These are phyloP conservation scores for Lota lota DNA, from an alignment of 2,113 vertebrate genomes.

Conservation along the genomic window DNA sequence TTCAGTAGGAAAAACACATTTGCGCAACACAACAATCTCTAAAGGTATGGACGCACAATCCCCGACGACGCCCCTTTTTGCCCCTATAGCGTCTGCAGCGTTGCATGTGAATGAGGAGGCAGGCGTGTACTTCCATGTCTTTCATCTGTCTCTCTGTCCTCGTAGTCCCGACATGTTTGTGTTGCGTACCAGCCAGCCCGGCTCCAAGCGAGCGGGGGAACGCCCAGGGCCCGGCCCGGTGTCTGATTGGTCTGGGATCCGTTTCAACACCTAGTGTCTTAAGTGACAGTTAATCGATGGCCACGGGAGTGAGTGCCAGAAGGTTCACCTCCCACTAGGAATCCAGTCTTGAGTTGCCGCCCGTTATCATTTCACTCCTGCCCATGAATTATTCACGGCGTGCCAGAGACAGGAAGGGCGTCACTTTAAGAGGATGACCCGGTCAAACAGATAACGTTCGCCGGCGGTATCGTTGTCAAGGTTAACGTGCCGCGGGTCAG, in stretches of 20 bases:
- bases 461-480: conserved; percentile 63
- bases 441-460: conserved; percentile 64
- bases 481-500: conserved; percentile 61
- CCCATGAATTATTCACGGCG: conserved; percentile 66
- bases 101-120: conserved; percentile 50
- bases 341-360: conserved; percentile 29
- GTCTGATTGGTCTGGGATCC: conserved; percentile 66
- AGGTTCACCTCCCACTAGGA: conserved; percentile 39
- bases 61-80: not conserved
- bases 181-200: not conserved
- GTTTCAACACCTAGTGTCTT: conserved; percentile 40
- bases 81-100: conserved; percentile 9
- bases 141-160: no score
- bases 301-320: conserved; percentile 46
- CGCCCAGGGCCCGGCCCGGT: conserved; percentile 44
- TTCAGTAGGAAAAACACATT: not conserved
- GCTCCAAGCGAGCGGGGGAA: conserved; percentile 38
- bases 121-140: no score
- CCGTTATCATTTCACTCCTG: conserved; percentile 17
- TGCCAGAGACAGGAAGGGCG: conserved; percentile 28
- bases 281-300: conserved; percentile 71
- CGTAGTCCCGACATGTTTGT: not conserved
- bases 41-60: no score
- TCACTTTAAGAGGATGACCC: conserved; percentile 62
- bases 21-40: no score